Percentiles rank a stretch among this genome's conserved stretches.
Conservation (phyloP, 2,888 invertebrate species). For the Agrenia bidenticulata region DNA sequence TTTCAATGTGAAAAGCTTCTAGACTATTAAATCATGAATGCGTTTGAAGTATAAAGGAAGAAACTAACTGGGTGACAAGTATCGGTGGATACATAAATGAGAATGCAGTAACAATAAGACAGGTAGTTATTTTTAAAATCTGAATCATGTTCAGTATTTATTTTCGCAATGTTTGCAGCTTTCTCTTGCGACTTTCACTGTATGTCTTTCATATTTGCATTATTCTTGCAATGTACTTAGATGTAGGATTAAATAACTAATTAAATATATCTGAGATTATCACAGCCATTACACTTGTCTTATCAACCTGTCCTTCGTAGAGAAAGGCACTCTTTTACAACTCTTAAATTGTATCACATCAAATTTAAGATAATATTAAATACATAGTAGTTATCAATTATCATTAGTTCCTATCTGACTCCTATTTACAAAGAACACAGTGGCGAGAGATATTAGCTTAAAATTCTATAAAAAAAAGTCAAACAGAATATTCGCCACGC, state of each 20-base stretch:
- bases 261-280: conserved; percentile 7
- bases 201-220: conserved; percentile 9
- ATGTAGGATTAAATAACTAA: conserved; percentile 1
- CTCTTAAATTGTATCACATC: conserved; percentile 5
- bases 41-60: too few relatives aligned
- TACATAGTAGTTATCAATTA: neutral
- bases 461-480: neutral
- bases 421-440: conserved; percentile 9
- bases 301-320: neutral
- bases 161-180: neutral
- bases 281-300: conserved; percentile 7
- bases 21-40: too few relatives aligned
- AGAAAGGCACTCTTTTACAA: neutral
- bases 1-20: too few relatives aligned
- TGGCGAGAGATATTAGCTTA: neutral
- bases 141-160: conserved; percentile 2
- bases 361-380: neutral
- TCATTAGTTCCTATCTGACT: neutral
- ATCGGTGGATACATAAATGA: too few relatives aligned
- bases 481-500: neutral
- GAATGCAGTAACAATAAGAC: too few relatives aligned
- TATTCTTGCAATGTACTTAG: neutral
- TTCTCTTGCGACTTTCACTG: conserved; percentile 3
- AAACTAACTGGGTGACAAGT: too few relatives aligned
- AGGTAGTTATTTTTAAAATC: neutral